Conservation (phyloP, 2,888 invertebrate species). For the Drosophila peninsularis region DNA sequence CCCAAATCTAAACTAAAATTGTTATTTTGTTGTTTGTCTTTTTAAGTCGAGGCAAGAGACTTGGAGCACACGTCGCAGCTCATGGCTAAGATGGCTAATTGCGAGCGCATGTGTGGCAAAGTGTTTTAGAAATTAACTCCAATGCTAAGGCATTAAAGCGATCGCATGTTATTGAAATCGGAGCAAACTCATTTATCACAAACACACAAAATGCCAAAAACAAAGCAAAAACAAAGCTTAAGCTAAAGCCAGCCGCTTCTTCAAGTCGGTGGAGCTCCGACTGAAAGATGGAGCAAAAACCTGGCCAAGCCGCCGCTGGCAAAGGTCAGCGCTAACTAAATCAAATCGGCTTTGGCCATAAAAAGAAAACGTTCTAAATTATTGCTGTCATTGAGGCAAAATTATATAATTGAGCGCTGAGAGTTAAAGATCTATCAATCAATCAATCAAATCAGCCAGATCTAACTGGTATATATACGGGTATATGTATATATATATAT, state of each 20-base stretch:
- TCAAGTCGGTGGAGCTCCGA: constrained; percentile 18
- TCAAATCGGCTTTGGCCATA: constrained; percentile 39
- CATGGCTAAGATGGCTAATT: constrained; percentile 75
- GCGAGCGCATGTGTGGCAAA: constrained; percentile 58
- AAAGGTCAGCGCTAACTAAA: constrained; percentile 41
- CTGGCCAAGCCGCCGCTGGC: constrained; percentile 11
- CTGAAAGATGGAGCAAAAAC: constrained; percentile 36
- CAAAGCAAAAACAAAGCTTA: background rate
- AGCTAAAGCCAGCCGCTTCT: constrained; percentile 19
- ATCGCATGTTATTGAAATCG: constrained; percentile 72
- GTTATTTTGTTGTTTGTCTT: constrained; percentile 2
- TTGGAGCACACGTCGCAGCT: constrained; percentile 31
- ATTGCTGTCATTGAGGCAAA: constrained; percentile 59
- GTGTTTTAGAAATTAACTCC: constrained; percentile 65
- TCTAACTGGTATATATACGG: background rate
- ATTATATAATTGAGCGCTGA: constrained; percentile 52
- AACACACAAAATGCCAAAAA: constrained; percentile 23
- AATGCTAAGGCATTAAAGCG: constrained; percentile 57
- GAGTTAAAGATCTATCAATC: constrained; percentile 23
- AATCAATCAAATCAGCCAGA: constrained; percentile 16
- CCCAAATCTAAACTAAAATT: constrained; percentile 11
- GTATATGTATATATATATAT: constrained; percentile 1
- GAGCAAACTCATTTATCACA: constrained; percentile 76
- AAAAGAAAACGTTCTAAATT: constrained; percentile 62
- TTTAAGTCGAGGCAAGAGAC: too few species aligned